Base-by-base conservation (phyloP, 2,113 vertebrate species). In the Embiotoca jacksoni region DNA sequence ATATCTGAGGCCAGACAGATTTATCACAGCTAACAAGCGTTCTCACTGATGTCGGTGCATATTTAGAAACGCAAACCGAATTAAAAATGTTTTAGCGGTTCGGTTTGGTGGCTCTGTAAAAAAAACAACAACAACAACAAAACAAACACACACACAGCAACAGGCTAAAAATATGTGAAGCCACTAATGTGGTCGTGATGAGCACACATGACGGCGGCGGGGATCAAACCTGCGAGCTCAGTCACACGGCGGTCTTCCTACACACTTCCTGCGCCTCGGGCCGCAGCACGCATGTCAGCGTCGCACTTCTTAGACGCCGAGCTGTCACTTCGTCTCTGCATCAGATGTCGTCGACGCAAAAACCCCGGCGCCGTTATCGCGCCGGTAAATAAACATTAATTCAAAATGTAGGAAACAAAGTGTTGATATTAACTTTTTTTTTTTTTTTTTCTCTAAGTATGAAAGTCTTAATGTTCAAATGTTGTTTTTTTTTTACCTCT, bases 191-290 rank as follows among this genome's bases (percentile, higher is more conserved):
- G 47, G 35, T 61, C 55, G 13, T 73, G 57, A 53, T 72, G 59
- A 76, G 74, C 58, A n/a, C 75, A 72, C 47, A 14, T 41, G 66
- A 59, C 1, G 36, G 35, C 37, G 10, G 70, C 39, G n/a, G 62
- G 70, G 65, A 65, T 64, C 33, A 44, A 58, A 15, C 36, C 5
- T 7, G 11, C 46, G 76, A 81, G 59, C 49, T 65, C 9, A 78
- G 72, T 74, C 49, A n/a, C 47, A 6, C 54, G 37, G 60, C n/a
- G 54, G 65, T 33, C 72, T 58, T 50, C 55, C 68, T 53, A 5
- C 75, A 68, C 72, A 72, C 69, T 49, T 9, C 50, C 41, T 9
- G 9, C 4, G 84, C 84, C 73, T 78, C 61, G 5, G 82, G 88
- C 47, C 59, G 14, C 3, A 57, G 76, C 23, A 23, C 37, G 52